Evolutionary conservation across 2,888 invertebrate species (phyloP).

Genomic region (Stenotaenia linearis): DNA sequence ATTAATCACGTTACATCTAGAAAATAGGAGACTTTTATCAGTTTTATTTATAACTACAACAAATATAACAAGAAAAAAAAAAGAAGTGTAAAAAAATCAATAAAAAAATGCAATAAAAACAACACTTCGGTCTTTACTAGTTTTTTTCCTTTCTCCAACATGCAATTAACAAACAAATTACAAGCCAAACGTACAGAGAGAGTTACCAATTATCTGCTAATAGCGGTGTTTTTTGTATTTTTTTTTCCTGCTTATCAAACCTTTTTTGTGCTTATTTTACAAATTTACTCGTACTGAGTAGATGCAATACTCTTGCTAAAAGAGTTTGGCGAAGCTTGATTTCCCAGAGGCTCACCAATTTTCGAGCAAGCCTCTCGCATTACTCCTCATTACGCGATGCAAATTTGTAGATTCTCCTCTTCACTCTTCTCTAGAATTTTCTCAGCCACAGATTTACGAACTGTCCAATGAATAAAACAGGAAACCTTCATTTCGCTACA

Average conservation of each 20-base stretch:
- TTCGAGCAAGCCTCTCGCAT: constrained; percentile 3
- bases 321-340: constrained; percentile 9
- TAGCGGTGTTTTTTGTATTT: neutral
- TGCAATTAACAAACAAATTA: constrained; percentile 1
- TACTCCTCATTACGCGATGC: constrained; percentile 5
- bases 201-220: neutral
- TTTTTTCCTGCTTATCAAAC: constrained; percentile 4
- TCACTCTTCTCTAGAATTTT: neutral
- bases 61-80: neutral
- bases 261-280: constrained; percentile 9
- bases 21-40: too few species aligned
- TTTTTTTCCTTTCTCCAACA: neutral
- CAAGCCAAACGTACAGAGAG: neutral
- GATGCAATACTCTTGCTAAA: neutral
- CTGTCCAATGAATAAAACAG: neutral
- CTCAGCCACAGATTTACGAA: neutral
- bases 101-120: neutral
- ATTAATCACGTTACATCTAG: too few species aligned
- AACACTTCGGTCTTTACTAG: neutral
- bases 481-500: neutral
- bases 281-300: constrained; percentile 5
- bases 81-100: neutral
- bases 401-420: neutral
- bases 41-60: neutral
- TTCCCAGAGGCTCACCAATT: constrained; percentile 5